phyloP scores from a whole-genome alignment of 2,888 invertebrate species.

The Neria commutata region DNA sequence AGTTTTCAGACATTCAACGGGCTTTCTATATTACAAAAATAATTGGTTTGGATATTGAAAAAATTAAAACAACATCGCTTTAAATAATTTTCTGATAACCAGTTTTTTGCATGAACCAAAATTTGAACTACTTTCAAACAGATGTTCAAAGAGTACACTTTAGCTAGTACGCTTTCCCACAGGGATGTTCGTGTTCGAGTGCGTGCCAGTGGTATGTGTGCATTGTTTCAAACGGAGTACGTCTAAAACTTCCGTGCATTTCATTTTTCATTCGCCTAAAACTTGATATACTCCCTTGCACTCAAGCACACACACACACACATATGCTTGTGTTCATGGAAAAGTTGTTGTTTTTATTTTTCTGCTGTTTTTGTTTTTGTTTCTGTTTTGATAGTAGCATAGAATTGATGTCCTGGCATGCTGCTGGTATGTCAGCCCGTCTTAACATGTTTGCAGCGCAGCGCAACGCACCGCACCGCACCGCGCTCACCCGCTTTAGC shows the following conservation, averaged over 20 bases:
- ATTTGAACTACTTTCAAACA: no score
- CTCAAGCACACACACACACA: neutral
- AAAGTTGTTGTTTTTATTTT: neutral
- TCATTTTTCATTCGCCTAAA: constrained; percentile 1
- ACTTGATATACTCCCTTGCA: constrained; percentile 25
- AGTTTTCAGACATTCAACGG: no score
- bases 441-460: constrained; percentile 15
- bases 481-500: no score
- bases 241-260: neutral
- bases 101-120: no score
- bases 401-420: constrained; percentile 22
- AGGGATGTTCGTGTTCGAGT: no score
- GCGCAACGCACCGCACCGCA: neutral
- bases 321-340: constrained; percentile 1
- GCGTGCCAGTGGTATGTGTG: no score
- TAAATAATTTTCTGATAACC: no score
- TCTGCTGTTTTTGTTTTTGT: neutral
- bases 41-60: no score
- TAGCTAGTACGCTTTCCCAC: no score
- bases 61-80: no score
- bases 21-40: no score
- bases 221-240: neutral
- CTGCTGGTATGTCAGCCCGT: constrained; percentile 25
- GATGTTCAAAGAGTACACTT: no score
- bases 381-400: neutral